These are phyloP conservation scores for Oenanthe oenanthe DNA, from an alignment of 2,113 vertebrate genomes.

Conservation along the genomic window DNA sequence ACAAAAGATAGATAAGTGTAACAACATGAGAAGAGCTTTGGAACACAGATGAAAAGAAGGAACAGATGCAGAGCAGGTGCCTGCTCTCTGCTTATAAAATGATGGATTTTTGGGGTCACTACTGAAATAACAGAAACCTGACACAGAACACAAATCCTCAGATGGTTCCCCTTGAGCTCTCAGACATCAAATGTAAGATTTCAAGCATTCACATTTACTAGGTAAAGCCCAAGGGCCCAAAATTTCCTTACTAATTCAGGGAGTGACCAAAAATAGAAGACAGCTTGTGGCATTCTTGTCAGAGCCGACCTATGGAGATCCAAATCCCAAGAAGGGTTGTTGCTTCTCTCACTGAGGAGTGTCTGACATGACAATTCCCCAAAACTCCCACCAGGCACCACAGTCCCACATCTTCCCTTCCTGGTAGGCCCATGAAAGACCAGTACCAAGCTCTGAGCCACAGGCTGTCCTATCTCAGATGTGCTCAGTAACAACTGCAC, in stretches of 20 bases:
- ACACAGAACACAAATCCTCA: background rate
- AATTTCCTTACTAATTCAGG: background rate
- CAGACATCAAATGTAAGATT: background rate
- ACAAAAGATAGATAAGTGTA: background rate
- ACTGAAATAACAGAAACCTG: background rate
- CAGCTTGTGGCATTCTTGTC: background rate
- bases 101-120: background rate
- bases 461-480: background rate
- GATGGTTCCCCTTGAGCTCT: background rate
- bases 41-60: background rate
- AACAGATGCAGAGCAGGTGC: conserved; percentile 19
- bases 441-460: background rate
- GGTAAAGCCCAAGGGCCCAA: background rate
- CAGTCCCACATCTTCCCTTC: background rate
- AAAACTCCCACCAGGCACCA: background rate
- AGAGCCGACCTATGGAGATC: background rate
- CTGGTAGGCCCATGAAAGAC: background rate
- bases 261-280: background rate
- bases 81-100: background rate
- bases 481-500: background rate
- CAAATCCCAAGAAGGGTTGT: background rate
- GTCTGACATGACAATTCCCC: background rate
- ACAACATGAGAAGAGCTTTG: background rate
- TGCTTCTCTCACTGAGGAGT: background rate
- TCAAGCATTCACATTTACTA: background rate